These are phyloP conservation scores for Heliconius nattereri DNA, from an alignment of 1,140 invertebrate genomes.

Conservation along the genomic window DNA sequence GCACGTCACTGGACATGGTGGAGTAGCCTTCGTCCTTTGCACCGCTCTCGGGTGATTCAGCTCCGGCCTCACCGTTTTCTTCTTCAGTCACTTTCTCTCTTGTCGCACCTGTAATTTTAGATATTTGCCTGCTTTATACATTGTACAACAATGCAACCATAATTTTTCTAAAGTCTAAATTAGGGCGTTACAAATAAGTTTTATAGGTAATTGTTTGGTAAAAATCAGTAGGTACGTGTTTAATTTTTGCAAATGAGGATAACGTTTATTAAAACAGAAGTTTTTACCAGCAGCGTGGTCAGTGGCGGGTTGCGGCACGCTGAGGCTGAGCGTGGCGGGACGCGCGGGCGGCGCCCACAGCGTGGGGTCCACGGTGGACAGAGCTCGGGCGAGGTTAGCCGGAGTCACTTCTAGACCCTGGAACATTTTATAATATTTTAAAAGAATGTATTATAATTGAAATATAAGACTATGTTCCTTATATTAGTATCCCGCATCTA, in stretches of 20 bases:
- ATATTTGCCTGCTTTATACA: not conserved
- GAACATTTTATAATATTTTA: slow-evolving; percentile 19
- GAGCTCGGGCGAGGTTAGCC: slow-evolving; percentile 80
- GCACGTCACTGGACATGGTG: slow-evolving; percentile 94
- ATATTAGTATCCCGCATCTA: too few species aligned
- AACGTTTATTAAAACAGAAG: too few species aligned
- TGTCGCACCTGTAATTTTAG: slow-evolving; percentile 53
- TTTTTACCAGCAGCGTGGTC: slow-evolving; percentile 43
- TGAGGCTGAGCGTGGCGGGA: slow-evolving; percentile 85
- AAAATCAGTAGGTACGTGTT: too few species aligned
- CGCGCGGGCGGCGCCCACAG: slow-evolving; percentile 84
- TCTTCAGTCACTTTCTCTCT: slow-evolving; percentile 77
- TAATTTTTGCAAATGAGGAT: too few species aligned
- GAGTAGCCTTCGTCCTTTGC: slow-evolving; percentile 93
- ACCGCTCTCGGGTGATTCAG: slow-evolving; percentile 87
- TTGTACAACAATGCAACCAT: not conserved
- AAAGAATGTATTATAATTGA: not conserved
- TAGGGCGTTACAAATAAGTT: too few species aligned
- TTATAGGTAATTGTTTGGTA: too few species aligned
- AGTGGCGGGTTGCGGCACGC: slow-evolving; percentile 78
- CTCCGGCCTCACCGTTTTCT: slow-evolving; percentile 79
- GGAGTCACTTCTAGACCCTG: slow-evolving; percentile 83
- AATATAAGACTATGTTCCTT: not conserved
- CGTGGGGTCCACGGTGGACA: slow-evolving; percentile 83
- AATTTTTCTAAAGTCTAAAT: too few species aligned